Conservation (phyloP, 1,140 invertebrate species). For the Halesus radiatus region DNA sequence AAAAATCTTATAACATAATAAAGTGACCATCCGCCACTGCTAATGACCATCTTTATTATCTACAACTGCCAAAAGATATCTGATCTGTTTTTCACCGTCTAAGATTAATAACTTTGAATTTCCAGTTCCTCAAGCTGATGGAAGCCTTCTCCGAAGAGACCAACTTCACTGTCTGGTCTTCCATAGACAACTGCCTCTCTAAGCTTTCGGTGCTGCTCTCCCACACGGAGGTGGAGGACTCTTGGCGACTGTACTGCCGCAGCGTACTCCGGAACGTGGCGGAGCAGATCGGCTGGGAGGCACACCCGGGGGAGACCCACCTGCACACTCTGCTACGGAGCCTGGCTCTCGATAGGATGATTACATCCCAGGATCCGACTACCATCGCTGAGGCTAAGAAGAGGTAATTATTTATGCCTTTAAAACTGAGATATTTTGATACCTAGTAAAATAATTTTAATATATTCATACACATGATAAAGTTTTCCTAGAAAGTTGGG, state of each 20-base stretch:
- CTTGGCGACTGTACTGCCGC: constrained; percentile 81
- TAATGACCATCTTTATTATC: too few species aligned
- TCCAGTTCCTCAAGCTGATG: constrained; percentile 73
- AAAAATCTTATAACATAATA: too few species aligned
- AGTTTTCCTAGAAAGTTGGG: too few species aligned
- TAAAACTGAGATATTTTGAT: too few species aligned
- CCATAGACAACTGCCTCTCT: constrained; percentile 83
- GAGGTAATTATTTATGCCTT: constrained; percentile 60
- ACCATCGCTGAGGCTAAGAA: constrained; percentile 82
- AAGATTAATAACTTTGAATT: too few species aligned
- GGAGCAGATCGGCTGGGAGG: constrained; percentile 83
- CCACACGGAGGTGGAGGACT: constrained; percentile 81
- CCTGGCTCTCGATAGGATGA: constrained; percentile 86
- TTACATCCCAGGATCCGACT: constrained; percentile 82
- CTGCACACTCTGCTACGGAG: constrained; percentile 87
- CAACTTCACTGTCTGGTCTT: constrained; percentile 93
- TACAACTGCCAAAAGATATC: too few species aligned
- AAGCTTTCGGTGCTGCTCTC: constrained; percentile 83
- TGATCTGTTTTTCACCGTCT: too few species aligned
- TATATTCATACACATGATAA: too few species aligned
- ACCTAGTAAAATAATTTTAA: too few species aligned
- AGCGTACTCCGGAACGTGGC: constrained; percentile 80
- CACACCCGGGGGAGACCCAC: constrained; percentile 81
- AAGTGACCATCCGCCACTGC: too few species aligned
- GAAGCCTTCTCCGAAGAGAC: constrained; percentile 87